Evolutionary conservation across 2,888 invertebrate genomes (phyloP), one percentile per base, ranked within the genome.

Genomic region (Cecidostiba fungosa): DNA sequence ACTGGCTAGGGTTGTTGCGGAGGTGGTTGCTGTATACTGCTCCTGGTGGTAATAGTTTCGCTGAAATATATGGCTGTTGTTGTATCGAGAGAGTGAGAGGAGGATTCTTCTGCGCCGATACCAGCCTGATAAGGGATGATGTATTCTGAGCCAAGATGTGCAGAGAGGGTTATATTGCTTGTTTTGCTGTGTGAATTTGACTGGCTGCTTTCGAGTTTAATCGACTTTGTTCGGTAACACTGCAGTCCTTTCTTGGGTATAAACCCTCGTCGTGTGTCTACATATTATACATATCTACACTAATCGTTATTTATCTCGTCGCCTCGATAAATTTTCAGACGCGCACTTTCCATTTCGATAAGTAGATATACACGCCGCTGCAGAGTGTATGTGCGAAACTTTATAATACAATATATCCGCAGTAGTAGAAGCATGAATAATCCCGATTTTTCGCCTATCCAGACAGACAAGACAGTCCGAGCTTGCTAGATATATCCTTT

Each of bases 61-160:
- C 16, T 82, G 78, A 83, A 72, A 82, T 86, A 86, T 62, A 70
- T 70, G 23, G n/a, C 54, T 54, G n/a, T 54, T 23, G 77, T 43
- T 74, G 78, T 73, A 76, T 77, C 43, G 69, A 54, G 39, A 39
- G 39, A 39, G 39, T 39, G 39, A 8, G 23, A 16, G 36, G 66
- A 84, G 84, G 80, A 84, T 80, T 80, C 74, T 76, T 66, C 77
- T 73, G 59, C 39, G 82, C 23, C 32, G 66, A 72, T 82, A 19
- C 19, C 19, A 23, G 23, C 47, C 8, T 29, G 85, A 82, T 85
- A 78, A 59, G 73, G 77, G 66, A 77, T 81, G 73, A 77, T 81
- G 77, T 73, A 77, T 85, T 72, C 62, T 10, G 77, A 39, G 43
- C 43, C 29, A n/a, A n/a, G 72, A 10, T 6, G 16, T 3, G 43